These are phyloP conservation scores for Cyprinodon variegatus DNA, from an alignment of 2,113 vertebrate species.

Conservation along the genomic window DNA sequence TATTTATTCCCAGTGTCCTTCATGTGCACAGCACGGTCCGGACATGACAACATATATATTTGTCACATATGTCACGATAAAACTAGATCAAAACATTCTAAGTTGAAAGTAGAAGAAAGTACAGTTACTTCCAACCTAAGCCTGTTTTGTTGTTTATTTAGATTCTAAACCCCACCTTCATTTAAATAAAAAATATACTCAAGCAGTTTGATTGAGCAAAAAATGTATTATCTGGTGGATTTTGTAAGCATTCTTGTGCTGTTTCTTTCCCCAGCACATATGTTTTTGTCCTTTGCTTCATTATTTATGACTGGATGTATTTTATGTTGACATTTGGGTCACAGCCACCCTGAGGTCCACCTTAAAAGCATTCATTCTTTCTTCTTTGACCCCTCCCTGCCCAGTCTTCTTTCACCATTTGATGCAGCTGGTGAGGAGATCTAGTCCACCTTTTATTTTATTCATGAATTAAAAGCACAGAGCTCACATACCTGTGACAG, in stretches of 20 bases:
- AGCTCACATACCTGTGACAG: conserved; percentile 25
- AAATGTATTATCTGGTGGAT: not conserved
- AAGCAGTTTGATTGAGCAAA: too few relatives aligned
- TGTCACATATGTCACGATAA: fast-evolving
- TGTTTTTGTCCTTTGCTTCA: conserved; percentile 20
- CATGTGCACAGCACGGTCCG: too few relatives aligned
- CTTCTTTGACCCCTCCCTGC: conserved; percentile 5
- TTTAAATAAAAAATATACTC: too few relatives aligned
- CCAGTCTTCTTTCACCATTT: conserved; percentile 27
- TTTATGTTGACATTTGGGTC: conserved; percentile 43
- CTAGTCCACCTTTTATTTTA: conserved; percentile 53
- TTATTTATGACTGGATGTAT: conserved; percentile 36
- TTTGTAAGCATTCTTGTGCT: not conserved
- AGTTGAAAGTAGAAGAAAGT: too few relatives aligned
- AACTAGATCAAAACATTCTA: too few relatives aligned
- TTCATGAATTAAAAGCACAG: conserved; percentile 50
- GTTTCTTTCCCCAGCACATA: conserved; percentile 1
- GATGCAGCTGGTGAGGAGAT: conserved; percentile 30
- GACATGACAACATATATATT: too few relatives aligned
- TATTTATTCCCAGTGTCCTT: too few relatives aligned
- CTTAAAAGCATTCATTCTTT: conserved; percentile 49
- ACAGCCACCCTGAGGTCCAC: conserved; percentile 12
- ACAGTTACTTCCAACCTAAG: too few relatives aligned
- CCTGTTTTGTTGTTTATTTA: too few relatives aligned
- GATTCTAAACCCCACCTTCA: too few relatives aligned